phyloP scores from a whole-genome alignment of 1,140 invertebrate species.

The Pachyrhynchus sulphureomaculatus region DNA sequence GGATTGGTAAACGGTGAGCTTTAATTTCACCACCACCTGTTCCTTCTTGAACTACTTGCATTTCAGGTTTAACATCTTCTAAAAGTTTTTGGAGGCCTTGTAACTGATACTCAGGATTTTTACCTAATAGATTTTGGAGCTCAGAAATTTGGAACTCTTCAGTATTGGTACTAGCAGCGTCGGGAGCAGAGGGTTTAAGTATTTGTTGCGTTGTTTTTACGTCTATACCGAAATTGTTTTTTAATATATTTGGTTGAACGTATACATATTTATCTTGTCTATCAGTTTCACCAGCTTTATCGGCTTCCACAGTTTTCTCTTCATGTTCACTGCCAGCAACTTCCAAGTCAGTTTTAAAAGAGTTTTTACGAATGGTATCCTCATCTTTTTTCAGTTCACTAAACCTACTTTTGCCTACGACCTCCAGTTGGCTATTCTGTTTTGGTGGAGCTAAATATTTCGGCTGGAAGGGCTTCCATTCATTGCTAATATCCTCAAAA shows the following conservation, averaged over 20 bases:
- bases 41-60: constrained; percentile 20
- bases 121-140: constrained; percentile 36
- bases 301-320: neutral
- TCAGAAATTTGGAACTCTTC: constrained; percentile 26
- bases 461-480: constrained; percentile 29
- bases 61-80: constrained; percentile 13
- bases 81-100: constrained; percentile 40
- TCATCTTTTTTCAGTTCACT: neutral
- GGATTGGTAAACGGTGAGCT: constrained; percentile 20
- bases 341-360: neutral
- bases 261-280: constrained; percentile 9
- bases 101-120: constrained; percentile 36
- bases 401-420: neutral
- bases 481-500: neutral
- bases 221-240: constrained; percentile 14
- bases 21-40: constrained; percentile 20
- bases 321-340: neutral
- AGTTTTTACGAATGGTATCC: neutral
- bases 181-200: constrained; percentile 1
- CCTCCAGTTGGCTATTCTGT: neutral
- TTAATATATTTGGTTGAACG: constrained; percentile 17
- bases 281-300: neutral
- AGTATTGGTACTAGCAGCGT: neutral
- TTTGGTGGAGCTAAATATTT: neutral
- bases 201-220: neutral